Evolutionary conservation across 35 echinoderm and acorn worm genomes (phyloP).

Genomic region (Eucidaris tribuloides): DNA sequence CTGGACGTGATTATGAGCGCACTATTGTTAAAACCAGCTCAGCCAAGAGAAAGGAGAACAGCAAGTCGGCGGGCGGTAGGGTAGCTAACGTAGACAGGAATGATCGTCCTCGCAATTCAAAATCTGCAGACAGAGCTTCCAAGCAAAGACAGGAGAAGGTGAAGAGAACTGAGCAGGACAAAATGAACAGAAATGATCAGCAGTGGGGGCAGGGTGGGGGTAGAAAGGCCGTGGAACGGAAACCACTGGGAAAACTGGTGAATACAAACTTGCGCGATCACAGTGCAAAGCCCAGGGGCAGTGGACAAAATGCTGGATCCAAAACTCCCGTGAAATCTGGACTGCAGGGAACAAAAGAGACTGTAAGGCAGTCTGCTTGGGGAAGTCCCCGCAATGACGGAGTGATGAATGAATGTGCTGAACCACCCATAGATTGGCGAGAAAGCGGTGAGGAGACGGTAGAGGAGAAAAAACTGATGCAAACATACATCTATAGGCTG

Average conservation of each 20-base stretch:
- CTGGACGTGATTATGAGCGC: too few species aligned
- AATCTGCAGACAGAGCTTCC: too few species aligned
- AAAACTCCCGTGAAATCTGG: not conserved
- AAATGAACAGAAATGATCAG: too few species aligned
- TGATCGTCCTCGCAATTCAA: too few species aligned
- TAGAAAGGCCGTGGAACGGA: not conserved
- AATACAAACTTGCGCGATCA: not conserved
- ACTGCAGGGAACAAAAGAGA: not conserved
- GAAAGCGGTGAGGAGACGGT: not conserved
- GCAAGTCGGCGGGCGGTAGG: too few species aligned
- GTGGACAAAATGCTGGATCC: not conserved
- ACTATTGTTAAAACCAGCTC: too few species aligned
- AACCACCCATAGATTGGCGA: not conserved
- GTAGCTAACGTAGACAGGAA: too few species aligned
- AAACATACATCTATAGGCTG: constrained; percentile 53
- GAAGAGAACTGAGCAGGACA: too few species aligned
- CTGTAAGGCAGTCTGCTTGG: not conserved
- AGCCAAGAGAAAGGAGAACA: too few species aligned
- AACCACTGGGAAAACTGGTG: not conserved
- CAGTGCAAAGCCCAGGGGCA: not conserved
- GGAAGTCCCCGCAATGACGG: not conserved
- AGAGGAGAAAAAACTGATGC: constrained; percentile 1
- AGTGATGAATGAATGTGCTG: not conserved
- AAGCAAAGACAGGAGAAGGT: too few species aligned
- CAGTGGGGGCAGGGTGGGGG: not conserved